Evolutionary conservation across 2,888 invertebrate species (phyloP).

Genomic region (Aphrophora alni): DNA sequence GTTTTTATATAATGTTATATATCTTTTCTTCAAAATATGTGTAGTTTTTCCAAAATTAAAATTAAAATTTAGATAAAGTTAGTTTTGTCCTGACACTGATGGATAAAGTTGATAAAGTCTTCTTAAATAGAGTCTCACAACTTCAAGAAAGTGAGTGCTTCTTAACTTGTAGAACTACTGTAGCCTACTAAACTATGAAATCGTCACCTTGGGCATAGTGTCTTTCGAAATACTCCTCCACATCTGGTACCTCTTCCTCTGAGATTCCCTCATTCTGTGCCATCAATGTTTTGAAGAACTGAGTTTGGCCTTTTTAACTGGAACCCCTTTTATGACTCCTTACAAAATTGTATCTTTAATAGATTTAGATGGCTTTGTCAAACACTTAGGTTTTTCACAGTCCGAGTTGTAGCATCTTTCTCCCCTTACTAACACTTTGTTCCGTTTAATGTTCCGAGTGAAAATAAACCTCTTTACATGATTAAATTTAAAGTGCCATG

Average conservation of each 20-base stretch:
- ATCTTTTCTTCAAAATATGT: too few relatives aligned
- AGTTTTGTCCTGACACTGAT: too few relatives aligned
- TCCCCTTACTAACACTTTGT: constrained; percentile 30
- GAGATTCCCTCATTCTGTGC: constrained; percentile 16
- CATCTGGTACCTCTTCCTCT: constrained; percentile 22
- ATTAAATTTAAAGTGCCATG: constrained; percentile 27
- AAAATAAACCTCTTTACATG: constrained; percentile 26
- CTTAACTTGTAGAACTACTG: constrained; percentile 15
- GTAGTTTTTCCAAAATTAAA: too few relatives aligned
- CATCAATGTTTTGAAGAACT: constrained; percentile 29
- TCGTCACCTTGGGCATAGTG: constrained; percentile 17
- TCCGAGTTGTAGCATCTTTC: constrained; percentile 26
- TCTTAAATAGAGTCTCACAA: too few relatives aligned
- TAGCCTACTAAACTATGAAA: constrained; percentile 22
- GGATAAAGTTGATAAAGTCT: too few relatives aligned
- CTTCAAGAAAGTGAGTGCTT: background rate
- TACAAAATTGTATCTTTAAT: constrained; percentile 16
- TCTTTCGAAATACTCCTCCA: constrained; percentile 15
- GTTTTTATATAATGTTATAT: too few relatives aligned
- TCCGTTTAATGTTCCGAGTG: constrained; percentile 19
- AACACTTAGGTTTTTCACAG: constrained; percentile 20
- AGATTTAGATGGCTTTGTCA: constrained; percentile 16
- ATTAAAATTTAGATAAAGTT: too few relatives aligned
- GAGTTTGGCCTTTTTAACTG: constrained; percentile 25
- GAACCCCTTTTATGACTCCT: constrained; percentile 10